Percentiles rank a stretch among this genome's conserved stretches.
These are phyloP conservation scores for Cephalopterus ornatus DNA, from an alignment of 2,113 vertebrate species.

Conservation along the genomic window DNA sequence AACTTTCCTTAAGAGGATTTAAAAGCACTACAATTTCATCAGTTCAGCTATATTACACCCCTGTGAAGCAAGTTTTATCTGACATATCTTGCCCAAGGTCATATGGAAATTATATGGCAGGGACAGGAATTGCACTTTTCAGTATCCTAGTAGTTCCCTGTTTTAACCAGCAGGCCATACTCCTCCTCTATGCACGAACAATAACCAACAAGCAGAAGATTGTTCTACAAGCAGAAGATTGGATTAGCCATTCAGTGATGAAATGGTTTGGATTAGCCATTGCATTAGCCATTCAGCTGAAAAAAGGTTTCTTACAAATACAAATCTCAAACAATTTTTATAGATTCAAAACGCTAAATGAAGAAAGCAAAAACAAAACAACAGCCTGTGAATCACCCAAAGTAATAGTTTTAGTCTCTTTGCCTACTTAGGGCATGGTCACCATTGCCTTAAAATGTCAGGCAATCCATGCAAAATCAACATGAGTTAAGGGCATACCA, in stretches of 20 bases:
- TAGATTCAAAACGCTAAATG: neutral
- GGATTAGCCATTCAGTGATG: neutral
- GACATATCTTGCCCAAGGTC: neutral
- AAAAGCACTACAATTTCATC: slow-evolving; percentile 20
- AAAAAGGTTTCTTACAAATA: neutral
- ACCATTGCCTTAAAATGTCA: neutral
- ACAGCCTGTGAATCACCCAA: neutral
- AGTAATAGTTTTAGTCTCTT: neutral
- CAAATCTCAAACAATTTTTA: neutral
- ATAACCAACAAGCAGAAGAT: neutral
- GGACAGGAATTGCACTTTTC: neutral
- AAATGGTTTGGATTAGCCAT: neutral
- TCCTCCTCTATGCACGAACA: neutral
- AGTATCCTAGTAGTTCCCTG: neutral
- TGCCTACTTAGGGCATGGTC: neutral
- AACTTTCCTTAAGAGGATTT: slow-evolving; percentile 19
- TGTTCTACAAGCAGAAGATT: neutral
- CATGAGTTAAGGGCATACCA: neutral
- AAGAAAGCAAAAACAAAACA: neutral
- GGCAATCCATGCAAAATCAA: neutral
- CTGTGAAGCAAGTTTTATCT: slow-evolving; percentile 12
- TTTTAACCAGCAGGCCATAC: slow-evolving; percentile 47
- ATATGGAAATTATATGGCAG: slow-evolving; percentile 3
- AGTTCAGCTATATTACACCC: neutral
- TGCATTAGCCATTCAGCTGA: neutral